Evolutionary conservation across 2,888 invertebrate genomes (phyloP).

Genomic region (Sabellastarte sp.): DNA sequence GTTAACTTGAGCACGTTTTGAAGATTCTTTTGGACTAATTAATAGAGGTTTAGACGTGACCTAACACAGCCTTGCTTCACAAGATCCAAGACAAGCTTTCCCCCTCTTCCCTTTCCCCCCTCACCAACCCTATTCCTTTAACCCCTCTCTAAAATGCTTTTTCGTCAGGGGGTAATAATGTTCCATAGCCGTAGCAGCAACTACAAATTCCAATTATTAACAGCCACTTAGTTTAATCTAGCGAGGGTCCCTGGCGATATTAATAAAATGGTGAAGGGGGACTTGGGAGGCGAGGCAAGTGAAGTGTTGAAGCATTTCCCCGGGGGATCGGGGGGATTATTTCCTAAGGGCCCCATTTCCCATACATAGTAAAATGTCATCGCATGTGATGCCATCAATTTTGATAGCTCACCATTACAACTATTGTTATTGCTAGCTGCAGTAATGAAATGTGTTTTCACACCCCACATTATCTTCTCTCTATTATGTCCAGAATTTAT

Average conservation of each 20-base stretch:
- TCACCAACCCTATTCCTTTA: no score
- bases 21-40: background rate
- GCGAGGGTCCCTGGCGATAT: background rate
- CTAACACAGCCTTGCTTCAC: no score
- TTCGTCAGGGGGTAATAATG: no score
- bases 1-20: background rate
- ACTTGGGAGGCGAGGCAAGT: background rate
- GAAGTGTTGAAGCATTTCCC: background rate
- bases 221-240: background rate
- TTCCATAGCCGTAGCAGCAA: no score
- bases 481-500: no score
- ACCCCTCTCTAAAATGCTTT: no score
- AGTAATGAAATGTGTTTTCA: background rate
- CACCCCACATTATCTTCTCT: no score
- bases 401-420: background rate
- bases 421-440: background rate
- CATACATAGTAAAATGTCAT: background rate
- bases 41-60: background rate
- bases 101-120: no score
- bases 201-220: background rate
- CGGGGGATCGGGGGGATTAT: background rate
- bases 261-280: background rate
- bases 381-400: background rate
- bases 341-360: background rate
- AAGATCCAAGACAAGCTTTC: no score